Percentiles rank a stretch among this genome's conserved stretches.
Evolutionary conservation across 2,113 vertebrate genomes (phyloP).

Genomic region (human): GRCh38 chr3:55187501-55188000

Average conservation of each 20-base stretch:
- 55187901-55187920: not conserved
- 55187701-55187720: not conserved
- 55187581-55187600: not conserved
- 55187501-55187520: not conserved
- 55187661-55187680: not conserved
- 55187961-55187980: not conserved
- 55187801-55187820: not conserved
- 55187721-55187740: not conserved
- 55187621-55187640: not conserved
- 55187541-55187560: not conserved
- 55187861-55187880: not conserved
- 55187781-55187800: not conserved
- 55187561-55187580: not conserved
- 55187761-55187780: not conserved
- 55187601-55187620: not conserved
- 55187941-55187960: slow-evolving; percentile 23
- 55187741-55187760: not conserved
- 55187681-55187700: not conserved
- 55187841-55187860: not conserved
- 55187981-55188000: not conserved
- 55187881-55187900: not conserved
- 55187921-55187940: not conserved
- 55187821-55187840: not conserved
- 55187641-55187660: not conserved
- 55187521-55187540: not conserved